A percentile compares a stretch with the other conserved stretches of the same genome.
Evolutionary conservation across 2,797 vertebrate genomes (phyloP).

Genomic region (Syngnathus rostellatus): DNA sequence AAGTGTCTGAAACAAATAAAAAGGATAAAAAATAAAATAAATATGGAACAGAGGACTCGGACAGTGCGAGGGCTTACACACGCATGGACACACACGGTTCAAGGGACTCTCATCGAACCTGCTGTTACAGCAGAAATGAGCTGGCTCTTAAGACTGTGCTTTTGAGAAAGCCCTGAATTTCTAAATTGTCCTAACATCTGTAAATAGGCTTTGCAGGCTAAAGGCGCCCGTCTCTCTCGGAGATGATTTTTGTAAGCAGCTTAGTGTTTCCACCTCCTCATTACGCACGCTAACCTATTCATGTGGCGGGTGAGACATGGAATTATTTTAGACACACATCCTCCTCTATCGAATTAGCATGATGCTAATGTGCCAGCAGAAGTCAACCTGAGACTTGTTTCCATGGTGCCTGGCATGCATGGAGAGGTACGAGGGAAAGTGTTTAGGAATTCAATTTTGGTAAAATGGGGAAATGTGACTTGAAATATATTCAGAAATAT

Average conservation of each 20-base stretch:
- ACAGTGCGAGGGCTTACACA: constrained; percentile 2
- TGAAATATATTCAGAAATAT: constrained; percentile 4
- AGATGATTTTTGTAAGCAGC: constrained; percentile 67
- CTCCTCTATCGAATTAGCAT: constrained; percentile 37
- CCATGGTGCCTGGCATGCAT: constrained; percentile 18
- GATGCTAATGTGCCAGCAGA: constrained; percentile 43
- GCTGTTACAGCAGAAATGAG: constrained; percentile 26
- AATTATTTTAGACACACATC: constrained; percentile 50
- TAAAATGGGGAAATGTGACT: constrained; percentile 5
- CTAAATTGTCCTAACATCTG: constrained; percentile 60
- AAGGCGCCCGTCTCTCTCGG: constrained; percentile 58
- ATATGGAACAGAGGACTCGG: not conserved
- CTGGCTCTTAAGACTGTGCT: constrained; percentile 24
- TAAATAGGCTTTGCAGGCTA: constrained; percentile 63
- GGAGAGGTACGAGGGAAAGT: not conserved
- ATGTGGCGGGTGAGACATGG: constrained; percentile 44
- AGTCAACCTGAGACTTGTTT: constrained; percentile 33
- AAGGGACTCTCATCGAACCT: constrained; percentile 22
- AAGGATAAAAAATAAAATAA: not conserved
- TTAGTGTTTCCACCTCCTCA: constrained; percentile 68
- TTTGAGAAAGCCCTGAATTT: constrained; percentile 36
- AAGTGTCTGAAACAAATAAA: no score
- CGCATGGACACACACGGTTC: not conserved
- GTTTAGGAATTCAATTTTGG: not conserved
- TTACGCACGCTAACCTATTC: constrained; percentile 61